A percentile compares a stretch with the other conserved stretches of the same genome.
Evolutionary conservation across 2,797 vertebrate species (phyloP).

Genomic region (Podargus strigoides): DNA sequence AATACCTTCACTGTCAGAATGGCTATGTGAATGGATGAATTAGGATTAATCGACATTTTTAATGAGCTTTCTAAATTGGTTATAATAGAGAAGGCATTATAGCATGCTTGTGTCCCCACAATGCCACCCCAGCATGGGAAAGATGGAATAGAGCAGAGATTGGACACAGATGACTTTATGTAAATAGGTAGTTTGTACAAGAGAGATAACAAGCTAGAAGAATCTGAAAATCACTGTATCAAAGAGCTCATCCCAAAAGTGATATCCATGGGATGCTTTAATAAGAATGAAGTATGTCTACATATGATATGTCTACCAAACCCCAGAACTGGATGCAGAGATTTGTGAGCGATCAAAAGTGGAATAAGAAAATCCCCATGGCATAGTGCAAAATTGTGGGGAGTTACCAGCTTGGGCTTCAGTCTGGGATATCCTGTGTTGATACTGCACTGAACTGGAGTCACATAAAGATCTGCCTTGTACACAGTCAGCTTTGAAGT

Average conservation of each 20-base stretch:
- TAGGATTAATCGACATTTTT: conserved; percentile 32
- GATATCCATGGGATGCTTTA: neutral
- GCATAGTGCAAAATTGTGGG: neutral
- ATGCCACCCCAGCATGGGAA: neutral
- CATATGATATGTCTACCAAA: too few relatives aligned
- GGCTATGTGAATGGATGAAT: conserved; percentile 34
- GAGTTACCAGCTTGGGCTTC: neutral
- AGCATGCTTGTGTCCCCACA: neutral
- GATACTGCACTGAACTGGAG: neutral
- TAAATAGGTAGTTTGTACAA: neutral
- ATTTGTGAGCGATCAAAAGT: neutral
- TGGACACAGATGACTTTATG: neutral
- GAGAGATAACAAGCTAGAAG: conserved; percentile 37
- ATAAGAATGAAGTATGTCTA: neutral
- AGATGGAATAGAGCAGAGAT: neutral
- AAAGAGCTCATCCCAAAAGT: neutral
- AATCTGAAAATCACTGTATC: conserved; percentile 39
- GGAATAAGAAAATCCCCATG: neutral
- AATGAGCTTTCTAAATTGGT: conserved; percentile 8
- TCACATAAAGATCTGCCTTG: neutral
- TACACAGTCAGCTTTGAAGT: neutral
- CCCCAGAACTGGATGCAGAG: neutral
- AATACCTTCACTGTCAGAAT: conserved; percentile 34
- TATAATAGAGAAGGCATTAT: neutral
- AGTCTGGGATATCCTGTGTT: neutral